phyloP scores from a whole-genome alignment of 2,797 vertebrate species.

The Chaetophractus vellerosus region DNA sequence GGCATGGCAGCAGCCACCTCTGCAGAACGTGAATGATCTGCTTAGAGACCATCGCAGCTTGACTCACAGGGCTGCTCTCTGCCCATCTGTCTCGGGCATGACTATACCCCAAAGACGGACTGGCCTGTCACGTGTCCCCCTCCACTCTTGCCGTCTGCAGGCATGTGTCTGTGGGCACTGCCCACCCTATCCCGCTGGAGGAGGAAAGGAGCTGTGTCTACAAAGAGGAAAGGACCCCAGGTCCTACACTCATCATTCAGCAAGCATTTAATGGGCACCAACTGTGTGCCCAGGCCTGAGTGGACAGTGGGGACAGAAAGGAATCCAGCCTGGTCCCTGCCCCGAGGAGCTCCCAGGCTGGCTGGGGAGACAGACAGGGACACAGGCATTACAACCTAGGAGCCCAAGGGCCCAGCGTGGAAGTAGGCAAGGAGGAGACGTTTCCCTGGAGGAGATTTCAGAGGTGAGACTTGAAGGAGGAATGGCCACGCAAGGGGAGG shows the following conservation, averaged over 20 bases:
- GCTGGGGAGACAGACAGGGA: neutral
- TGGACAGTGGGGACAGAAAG: neutral
- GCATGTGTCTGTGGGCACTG: no score
- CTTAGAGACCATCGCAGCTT: neutral
- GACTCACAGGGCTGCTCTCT: no score
- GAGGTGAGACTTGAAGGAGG: neutral
- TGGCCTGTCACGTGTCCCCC: neutral
- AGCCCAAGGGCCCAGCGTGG: neutral
- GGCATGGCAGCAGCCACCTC: neutral
- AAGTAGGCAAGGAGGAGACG: neutral
- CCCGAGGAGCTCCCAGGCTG: neutral
- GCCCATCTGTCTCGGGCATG: no score
- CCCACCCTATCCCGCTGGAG: neutral
- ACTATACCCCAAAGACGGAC: neutral
- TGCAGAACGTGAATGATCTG: neutral
- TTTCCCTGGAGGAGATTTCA: neutral
- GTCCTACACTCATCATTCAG: neutral
- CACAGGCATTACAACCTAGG: rapidly evolving
- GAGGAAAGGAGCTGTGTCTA: neutral
- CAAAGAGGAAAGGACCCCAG: neutral
- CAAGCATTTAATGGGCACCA: neutral
- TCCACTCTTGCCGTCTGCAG: neutral
- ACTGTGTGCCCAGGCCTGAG: neutral
- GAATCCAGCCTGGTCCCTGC: neutral
- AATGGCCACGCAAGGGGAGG: neutral